phyloP scores from a whole-genome alignment of 2,888 invertebrate species.

The Ptilodon capucinus region DNA sequence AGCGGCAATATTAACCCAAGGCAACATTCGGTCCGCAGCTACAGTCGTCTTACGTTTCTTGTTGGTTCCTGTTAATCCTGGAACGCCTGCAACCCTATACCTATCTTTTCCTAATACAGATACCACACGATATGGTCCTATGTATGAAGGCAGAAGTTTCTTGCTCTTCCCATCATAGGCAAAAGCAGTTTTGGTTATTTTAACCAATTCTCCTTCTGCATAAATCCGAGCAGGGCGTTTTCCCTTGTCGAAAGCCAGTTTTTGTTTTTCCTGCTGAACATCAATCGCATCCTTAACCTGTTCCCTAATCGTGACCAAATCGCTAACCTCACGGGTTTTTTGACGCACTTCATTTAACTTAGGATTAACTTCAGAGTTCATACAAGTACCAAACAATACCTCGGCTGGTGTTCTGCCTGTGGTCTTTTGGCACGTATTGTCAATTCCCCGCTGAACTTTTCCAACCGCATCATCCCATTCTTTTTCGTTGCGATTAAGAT shows the following conservation, averaged over 20 bases:
- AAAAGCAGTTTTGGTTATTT: constrained; percentile 3
- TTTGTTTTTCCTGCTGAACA: background rate
- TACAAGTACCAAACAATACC: constrained; percentile 2
- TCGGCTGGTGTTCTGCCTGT: constrained; percentile 2
- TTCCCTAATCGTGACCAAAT: background rate
- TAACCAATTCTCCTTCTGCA: background rate
- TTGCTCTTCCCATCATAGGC: constrained; percentile 8
- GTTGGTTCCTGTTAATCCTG: background rate
- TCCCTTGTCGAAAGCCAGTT: background rate
- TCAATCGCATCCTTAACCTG: background rate
- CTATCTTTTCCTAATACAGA: background rate
- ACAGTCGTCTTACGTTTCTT: background rate
- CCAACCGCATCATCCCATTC: constrained; percentile 6
- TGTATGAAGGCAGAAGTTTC: constrained; percentile 5
- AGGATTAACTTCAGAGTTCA: background rate
- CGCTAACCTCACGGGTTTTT: background rate
- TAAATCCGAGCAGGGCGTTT: background rate
- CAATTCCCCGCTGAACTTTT: constrained; percentile 5
- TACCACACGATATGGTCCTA: constrained; percentile 2
- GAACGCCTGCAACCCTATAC: background rate
- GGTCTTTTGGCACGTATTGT: constrained; percentile 1
- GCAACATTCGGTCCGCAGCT: background rate
- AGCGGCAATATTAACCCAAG: background rate
- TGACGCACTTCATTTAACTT: background rate
- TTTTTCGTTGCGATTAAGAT: constrained; percentile 1